These are phyloP conservation scores for Drosophila teissieri DNA, from an alignment of 1,140 invertebrate genomes.

Conservation along the genomic window DNA sequence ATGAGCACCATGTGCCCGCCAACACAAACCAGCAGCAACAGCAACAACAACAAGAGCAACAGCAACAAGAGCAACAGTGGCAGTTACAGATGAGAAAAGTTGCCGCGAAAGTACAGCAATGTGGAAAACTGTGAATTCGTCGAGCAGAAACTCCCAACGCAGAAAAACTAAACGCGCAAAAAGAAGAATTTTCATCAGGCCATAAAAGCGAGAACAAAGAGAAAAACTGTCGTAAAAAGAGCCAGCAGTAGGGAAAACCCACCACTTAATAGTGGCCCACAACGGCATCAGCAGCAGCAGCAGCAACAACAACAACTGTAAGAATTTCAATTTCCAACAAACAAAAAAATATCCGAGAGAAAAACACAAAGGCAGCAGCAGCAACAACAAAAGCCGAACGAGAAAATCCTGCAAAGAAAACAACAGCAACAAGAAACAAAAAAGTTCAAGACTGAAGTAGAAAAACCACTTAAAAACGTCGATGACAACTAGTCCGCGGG, in stretches of 20 bases:
- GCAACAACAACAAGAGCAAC: constrained; percentile 22
- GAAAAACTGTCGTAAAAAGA: constrained; percentile 75
- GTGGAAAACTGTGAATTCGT: constrained; percentile 81
- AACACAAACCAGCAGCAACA: constrained; percentile 26
- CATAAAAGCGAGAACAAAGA: constrained; percentile 53
- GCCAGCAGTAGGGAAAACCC: constrained; percentile 74
- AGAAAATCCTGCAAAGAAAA: constrained; percentile 72
- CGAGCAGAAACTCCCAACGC: constrained; percentile 80
- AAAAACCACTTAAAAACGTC: constrained; percentile 83
- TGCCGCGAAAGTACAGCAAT: constrained; percentile 77
- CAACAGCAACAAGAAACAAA: constrained; percentile 49
- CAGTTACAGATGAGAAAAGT: constrained; percentile 52
- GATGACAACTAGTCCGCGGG: constrained; percentile 62
- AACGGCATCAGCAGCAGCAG: constrained; percentile 33
- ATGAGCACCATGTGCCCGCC: constrained; percentile 37
- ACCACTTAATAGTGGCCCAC: constrained; percentile 75
- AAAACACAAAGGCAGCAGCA: constrained; percentile 44
- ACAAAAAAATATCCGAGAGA: constrained; percentile 37
- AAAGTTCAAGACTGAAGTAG: constrained; percentile 78
- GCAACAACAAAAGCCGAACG: constrained; percentile 50
- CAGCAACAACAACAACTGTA: constrained; percentile 61
- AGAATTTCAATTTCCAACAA: constrained; percentile 79
- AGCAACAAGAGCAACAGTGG: constrained; percentile 27
- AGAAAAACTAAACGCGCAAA: constrained; percentile 83
- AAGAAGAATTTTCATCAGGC: constrained; percentile 79